Conservation (phyloP, 2,888 invertebrate genomes). For the Cecidostiba fungosa region DNA sequence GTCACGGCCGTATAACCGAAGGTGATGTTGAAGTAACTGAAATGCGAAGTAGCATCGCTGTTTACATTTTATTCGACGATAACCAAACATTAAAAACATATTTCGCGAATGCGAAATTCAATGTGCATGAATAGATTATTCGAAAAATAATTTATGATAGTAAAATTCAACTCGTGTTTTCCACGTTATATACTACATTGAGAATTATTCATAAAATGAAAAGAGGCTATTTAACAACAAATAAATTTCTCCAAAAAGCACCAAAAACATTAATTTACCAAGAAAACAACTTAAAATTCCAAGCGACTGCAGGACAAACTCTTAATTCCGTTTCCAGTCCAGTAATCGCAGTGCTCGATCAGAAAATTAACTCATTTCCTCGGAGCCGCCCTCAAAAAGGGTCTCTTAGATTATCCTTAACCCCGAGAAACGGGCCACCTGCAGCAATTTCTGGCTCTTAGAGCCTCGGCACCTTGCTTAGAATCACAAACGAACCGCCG, state of each 20-base stretch:
- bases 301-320: not conserved
- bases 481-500: constrained; percentile 44
- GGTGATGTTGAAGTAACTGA: constrained; percentile 67
- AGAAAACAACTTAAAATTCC: not conserved
- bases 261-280: not conserved
- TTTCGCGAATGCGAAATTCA: too few relatives aligned
- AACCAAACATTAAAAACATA: not conserved
- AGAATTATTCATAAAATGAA: not conserved
- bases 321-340: not conserved
- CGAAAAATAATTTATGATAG: too few relatives aligned
- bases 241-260: not conserved
- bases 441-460: not conserved
- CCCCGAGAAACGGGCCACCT: not conserved
- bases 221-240: not conserved
- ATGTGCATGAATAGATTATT: too few relatives aligned
- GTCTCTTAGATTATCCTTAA: not conserved
- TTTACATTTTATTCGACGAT: not conserved
- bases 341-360: not conserved
- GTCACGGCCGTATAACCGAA: constrained; percentile 68
- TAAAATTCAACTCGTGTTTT: too few relatives aligned
- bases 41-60: constrained; percentile 44
- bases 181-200: too few relatives aligned
- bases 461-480: constrained; percentile 28
- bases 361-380: constrained; percentile 8
- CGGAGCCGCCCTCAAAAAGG: not conserved